Evolutionary conservation across 2,797 vertebrate species (phyloP).

Genomic region (Chelidonichthys spinosus): DNA sequence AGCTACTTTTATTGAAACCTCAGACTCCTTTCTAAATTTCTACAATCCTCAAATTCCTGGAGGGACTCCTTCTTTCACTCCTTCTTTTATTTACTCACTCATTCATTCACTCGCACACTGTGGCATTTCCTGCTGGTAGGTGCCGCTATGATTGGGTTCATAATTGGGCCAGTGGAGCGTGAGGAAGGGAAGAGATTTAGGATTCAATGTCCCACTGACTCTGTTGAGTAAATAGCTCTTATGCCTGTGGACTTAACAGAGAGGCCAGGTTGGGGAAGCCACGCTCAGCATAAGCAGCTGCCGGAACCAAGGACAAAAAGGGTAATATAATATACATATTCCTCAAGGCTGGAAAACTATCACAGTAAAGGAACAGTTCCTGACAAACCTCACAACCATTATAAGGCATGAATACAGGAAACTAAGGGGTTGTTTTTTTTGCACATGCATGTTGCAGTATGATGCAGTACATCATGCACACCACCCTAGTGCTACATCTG

Average conservation of each 20-base stretch:
- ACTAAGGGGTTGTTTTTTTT: background rate
- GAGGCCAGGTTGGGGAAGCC: slow-evolving; percentile 73
- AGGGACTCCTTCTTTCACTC: slow-evolving; percentile 33
- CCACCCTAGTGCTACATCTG: slow-evolving; percentile 17
- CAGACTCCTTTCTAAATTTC: background rate
- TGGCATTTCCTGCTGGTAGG: slow-evolving; percentile 63
- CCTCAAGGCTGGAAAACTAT: slow-evolving; percentile 15
- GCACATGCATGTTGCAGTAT: slow-evolving; percentile 1
- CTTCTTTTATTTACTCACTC: slow-evolving; percentile 46
- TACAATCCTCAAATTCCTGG: slow-evolving; percentile 34
- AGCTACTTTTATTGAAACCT: background rate
- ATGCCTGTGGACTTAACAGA: slow-evolving; percentile 77
- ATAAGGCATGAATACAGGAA: background rate
- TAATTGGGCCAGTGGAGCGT: slow-evolving; percentile 77
- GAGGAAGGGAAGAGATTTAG: slow-evolving; percentile 82
- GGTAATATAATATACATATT: slow-evolving; percentile 36
- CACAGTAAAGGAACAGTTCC: background rate
- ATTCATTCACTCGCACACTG: slow-evolving; percentile 53
- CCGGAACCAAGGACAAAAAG: slow-evolving; percentile 66
- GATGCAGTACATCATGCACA: background rate
- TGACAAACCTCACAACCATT: background rate
- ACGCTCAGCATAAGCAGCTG: slow-evolving; percentile 59
- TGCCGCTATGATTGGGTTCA: slow-evolving; percentile 72
- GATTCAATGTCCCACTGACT: slow-evolving; percentile 80
- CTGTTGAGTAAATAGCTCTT: slow-evolving; percentile 81